These are phyloP conservation scores for Lepidurus apus DNA, from an alignment of 1,140 invertebrate genomes.

Conservation along the genomic window DNA sequence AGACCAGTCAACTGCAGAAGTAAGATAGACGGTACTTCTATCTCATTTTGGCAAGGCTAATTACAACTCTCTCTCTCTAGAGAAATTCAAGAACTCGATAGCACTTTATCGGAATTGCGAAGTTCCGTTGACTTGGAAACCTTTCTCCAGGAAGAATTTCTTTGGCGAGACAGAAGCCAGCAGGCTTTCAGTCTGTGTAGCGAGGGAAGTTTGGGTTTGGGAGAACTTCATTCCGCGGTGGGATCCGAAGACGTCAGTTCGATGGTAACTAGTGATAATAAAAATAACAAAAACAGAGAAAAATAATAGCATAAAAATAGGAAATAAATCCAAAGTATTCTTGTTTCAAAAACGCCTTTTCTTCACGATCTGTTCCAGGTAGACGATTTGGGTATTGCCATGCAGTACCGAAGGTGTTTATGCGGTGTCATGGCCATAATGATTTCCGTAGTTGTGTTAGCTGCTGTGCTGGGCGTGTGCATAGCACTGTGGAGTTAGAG, in stretches of 20 bases:
- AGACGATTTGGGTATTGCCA: conserved; percentile 33
- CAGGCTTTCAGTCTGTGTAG: background rate
- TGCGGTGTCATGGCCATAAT: conserved; percentile 35
- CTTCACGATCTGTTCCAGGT: conserved; percentile 27
- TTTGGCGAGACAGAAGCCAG: background rate
- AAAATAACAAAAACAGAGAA: background rate
- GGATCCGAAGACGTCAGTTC: conserved; percentile 9
- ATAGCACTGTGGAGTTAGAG: conserved; percentile 25
- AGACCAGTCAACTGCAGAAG: conserved; percentile 38
- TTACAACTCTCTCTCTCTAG: background rate
- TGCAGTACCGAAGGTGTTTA: conserved; percentile 34
- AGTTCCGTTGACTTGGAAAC: conserved; percentile 29
- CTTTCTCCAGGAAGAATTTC: conserved; percentile 19
- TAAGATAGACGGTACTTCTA: conserved; percentile 30
- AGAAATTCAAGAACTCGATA: conserved; percentile 36
- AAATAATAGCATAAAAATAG: background rate
- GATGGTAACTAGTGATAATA: background rate
- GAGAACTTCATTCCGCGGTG: background rate
- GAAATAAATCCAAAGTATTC: background rate
- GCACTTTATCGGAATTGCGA: conserved; percentile 32
- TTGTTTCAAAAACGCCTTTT: background rate
- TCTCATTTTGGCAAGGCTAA: background rate
- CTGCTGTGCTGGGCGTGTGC: conserved; percentile 36
- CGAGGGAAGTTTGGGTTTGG: background rate
- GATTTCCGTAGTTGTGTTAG: conserved; percentile 35